Conservation (phyloP, 2,888 invertebrate species). For the Pyrochroa serraticornis region DNA sequence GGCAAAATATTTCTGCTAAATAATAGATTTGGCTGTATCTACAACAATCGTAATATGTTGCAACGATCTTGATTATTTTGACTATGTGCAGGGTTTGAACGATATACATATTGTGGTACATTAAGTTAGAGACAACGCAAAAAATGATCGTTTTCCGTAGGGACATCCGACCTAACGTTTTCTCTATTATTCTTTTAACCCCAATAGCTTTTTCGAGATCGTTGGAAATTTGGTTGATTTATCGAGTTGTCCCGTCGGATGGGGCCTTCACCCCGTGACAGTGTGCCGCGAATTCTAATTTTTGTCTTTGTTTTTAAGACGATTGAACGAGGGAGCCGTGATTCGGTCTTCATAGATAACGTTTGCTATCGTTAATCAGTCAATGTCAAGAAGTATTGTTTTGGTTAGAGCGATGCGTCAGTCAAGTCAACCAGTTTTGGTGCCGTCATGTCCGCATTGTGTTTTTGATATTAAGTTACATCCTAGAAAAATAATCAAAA, state of each 20-base stretch:
- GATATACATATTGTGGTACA: conserved; percentile 8
- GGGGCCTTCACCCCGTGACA: conserved; percentile 35
- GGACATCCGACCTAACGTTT: conserved; percentile 19
- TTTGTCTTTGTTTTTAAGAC: conserved; percentile 41
- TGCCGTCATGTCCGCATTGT: conserved; percentile 36
- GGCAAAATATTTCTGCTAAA: no score
- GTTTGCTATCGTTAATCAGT: conserved; percentile 41
- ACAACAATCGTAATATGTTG: no score
- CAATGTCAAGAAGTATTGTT: conserved; percentile 47
- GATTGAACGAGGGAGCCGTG: conserved; percentile 36
- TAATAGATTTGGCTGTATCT: no score
- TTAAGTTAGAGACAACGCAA: conserved; percentile 17
- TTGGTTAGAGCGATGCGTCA: conserved; percentile 40
- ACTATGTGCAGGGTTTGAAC: neutral
- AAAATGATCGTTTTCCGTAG: conserved; percentile 25
- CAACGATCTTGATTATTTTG: no score
- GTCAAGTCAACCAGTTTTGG: conserved; percentile 36
- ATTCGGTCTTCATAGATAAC: conserved; percentile 40
- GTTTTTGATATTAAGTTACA: conserved; percentile 20
- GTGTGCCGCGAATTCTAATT: conserved; percentile 43
- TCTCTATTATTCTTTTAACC: conserved; percentile 23
- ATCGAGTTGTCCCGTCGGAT: conserved; percentile 40
- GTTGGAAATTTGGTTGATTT: conserved; percentile 45
- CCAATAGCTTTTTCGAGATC: conserved; percentile 23
- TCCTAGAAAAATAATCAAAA: conserved; percentile 21